Conservation (phyloP, 2,888 invertebrate genomes). For the Stenichneumon culpator region DNA sequence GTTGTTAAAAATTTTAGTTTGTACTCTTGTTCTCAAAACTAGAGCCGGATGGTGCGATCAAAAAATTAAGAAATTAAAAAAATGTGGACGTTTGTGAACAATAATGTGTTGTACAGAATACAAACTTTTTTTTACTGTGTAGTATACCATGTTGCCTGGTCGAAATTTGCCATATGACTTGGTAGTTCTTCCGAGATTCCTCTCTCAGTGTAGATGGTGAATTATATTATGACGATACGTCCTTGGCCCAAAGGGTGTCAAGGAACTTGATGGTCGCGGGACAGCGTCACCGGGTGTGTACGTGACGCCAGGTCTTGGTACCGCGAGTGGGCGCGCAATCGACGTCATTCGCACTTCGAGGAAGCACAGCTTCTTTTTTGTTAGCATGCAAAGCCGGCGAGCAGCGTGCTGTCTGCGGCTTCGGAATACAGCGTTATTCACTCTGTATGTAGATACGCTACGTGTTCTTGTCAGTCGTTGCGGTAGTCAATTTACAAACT, state of each 20-base stretch:
- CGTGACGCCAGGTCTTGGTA: conserved; percentile 45
- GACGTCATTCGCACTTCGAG: conserved; percentile 56
- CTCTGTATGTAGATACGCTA: conserved; percentile 38
- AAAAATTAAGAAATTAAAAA: too few relatives aligned
- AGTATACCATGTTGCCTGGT: too few relatives aligned
- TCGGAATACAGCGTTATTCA: conserved; percentile 41
- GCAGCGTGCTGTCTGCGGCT: conserved; percentile 7
- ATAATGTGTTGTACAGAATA: too few relatives aligned
- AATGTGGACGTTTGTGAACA: too few relatives aligned
- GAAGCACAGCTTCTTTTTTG: conserved; percentile 20
- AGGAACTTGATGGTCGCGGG: conserved; percentile 31
- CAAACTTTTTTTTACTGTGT: too few relatives aligned
- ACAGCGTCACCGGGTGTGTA: conserved; percentile 36
- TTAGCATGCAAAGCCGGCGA: conserved; percentile 38
- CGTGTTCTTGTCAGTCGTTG: neutral
- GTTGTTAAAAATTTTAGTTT: too few relatives aligned
- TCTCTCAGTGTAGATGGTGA: neutral
- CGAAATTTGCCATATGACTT: too few relatives aligned
- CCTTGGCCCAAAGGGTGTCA: conserved; percentile 51
- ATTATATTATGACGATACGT: conserved; percentile 26
- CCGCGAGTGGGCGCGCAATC: conserved; percentile 36
- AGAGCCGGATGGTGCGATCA: too few relatives aligned
- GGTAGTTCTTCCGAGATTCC: too few relatives aligned
- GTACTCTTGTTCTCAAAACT: too few relatives aligned
- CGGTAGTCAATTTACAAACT: neutral